Conservation (phyloP, 2,113 vertebrate genomes). For the Myodes glareolus region DNA sequence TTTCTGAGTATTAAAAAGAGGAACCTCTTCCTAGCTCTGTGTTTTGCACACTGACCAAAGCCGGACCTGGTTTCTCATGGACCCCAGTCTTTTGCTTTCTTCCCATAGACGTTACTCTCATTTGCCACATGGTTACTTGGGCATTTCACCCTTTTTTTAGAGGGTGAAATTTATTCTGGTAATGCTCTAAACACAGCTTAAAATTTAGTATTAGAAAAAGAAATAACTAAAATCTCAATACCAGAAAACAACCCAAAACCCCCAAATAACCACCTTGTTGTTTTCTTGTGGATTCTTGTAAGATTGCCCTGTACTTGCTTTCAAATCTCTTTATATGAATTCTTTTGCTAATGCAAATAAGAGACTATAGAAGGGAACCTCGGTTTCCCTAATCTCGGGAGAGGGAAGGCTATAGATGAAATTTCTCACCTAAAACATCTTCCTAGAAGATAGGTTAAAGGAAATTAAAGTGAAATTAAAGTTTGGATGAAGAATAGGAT, state of each 20-base stretch:
- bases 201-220: no score
- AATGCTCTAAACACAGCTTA: no score
- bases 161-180: no score
- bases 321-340: background rate
- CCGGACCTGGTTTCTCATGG: background rate
- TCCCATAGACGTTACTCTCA: background rate
- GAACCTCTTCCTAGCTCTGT: background rate
- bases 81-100: background rate
- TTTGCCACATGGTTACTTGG: background rate
- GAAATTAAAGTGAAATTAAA: background rate
- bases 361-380: background rate
- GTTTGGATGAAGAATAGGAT: background rate
- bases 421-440: background rate
- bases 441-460: background rate
- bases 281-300: background rate
- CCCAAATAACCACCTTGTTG: no score
- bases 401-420: background rate
- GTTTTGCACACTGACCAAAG: background rate
- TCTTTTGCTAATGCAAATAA: background rate
- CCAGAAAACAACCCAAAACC: no score
- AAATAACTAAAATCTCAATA: no score
- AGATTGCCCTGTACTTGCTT: background rate
- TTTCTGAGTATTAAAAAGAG: background rate
- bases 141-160: background rate
- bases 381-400: background rate